Base-by-base conservation (phyloP, 2,797 vertebrate genomes). In the Anabacerthia variegaticeps region DNA sequence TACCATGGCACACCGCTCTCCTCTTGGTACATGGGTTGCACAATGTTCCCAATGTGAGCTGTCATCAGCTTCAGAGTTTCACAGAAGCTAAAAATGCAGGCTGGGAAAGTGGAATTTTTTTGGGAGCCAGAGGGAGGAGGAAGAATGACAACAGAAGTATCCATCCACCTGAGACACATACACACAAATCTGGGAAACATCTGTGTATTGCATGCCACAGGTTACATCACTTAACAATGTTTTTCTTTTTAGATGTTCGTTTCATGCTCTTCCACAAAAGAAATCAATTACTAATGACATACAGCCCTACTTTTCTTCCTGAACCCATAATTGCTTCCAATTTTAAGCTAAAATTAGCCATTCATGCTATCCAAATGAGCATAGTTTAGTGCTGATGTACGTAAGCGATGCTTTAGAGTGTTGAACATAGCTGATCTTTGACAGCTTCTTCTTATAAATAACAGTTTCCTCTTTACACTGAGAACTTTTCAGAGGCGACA, bases 311-410 rank as follows among this genome's bases (percentile, higher is more conserved):
- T 96, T 96, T 95, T 96, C 92, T 95, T 96, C 96, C 96, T 96
- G 92, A 97, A 97, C 89, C 94, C 94, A 39, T 97, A 98, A 97
- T 97, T 98, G 95, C 96, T 96, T 95, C 95, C 96, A 96, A 97
- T 97, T 98, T 95, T 90, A 92, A 92, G 92, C 96, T 97, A 97
- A 97, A 98, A 97, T 97, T 98, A 97, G 97, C 95, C 93, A 88
- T 97, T 96, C 87, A 93, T 94, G 93, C 89, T 97, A 95, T 93
- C 95, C 96, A 97, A 98, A 97, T 94, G 96, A 97, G 94, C 96
- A 96, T 95, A 96, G 95, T 95, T 97, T 96, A 95, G 88, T 85
- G 90, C 73, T 94, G 95, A 96, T 94, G 94, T 92, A 92, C 72
- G 23, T 90, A 97, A 96, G 84, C 48, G 9, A 92, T 67, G 94